phyloP scores from a whole-genome alignment of 2,113 vertebrate species.

The Dermatemys mawii region DNA sequence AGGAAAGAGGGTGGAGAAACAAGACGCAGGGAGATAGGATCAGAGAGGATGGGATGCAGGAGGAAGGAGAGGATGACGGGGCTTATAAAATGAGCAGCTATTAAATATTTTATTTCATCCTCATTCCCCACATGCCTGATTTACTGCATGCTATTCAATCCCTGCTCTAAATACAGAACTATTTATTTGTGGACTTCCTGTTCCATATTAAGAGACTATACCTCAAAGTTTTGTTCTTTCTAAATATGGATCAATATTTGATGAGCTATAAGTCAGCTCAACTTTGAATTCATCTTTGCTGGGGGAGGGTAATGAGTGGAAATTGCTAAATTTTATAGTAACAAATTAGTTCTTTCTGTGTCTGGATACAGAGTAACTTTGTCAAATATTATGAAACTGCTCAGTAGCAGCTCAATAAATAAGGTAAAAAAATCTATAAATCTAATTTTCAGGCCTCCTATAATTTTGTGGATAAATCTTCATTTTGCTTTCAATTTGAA shows the following conservation, averaged over 20 bases:
- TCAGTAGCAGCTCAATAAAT: constrained; percentile 16
- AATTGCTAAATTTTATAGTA: background rate
- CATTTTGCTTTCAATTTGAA: background rate
- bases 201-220: background rate
- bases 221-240: background rate
- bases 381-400: background rate
- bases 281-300: background rate
- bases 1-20: too few species aligned
- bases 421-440: constrained; percentile 25
- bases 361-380: background rate
- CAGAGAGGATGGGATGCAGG: background rate
- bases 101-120: background rate
- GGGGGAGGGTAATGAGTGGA: background rate
- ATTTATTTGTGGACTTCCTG: background rate
- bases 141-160: background rate
- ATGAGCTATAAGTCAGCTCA: background rate
- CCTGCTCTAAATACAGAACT: background rate
- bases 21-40: too few species aligned
- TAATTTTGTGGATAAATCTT: constrained; percentile 50
- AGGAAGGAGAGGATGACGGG: background rate
- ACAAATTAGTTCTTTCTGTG: background rate
- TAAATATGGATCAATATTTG: background rate
- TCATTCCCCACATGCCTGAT: background rate
- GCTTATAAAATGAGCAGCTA: background rate
- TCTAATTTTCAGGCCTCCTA: constrained; percentile 60